phyloP scores from a whole-genome alignment of 2,797 vertebrate species.

The Coilia nasus region DNA sequence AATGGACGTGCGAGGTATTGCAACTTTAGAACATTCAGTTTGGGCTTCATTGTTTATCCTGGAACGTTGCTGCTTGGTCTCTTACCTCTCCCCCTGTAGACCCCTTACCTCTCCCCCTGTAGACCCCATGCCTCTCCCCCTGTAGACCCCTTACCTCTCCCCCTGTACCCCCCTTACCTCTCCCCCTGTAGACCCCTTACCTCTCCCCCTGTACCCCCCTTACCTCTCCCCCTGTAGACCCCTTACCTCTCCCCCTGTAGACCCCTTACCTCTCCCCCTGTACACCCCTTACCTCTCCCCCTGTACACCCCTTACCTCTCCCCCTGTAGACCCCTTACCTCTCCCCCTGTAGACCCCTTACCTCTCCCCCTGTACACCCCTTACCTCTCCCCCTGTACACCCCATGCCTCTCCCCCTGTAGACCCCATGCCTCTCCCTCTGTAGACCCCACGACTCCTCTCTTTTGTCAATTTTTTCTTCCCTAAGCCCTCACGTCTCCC shows the following conservation, averaged over 20 bases:
- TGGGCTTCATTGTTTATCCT: too few species aligned
- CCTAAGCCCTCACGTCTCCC: neutral
- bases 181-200: neutral
- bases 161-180: neutral
- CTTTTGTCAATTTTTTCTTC: too few species aligned
- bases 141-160: neutral
- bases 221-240: neutral
- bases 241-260: neutral
- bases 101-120: neutral
- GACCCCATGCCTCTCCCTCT: neutral
- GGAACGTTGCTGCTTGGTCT: too few species aligned
- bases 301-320: neutral
- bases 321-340: neutral
- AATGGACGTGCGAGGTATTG: too few species aligned
- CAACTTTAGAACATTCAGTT: too few species aligned
- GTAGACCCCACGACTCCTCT: neutral
- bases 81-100: neutral
- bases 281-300: too few species aligned
- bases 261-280: too few species aligned
- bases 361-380: neutral
- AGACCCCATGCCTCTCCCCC: neutral
- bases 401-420: neutral
- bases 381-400: neutral
- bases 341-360: neutral
- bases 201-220: neutral